Evolutionary conservation across 1,140 invertebrate species (phyloP).

Genomic region (Tribolium castaneum): DNA sequence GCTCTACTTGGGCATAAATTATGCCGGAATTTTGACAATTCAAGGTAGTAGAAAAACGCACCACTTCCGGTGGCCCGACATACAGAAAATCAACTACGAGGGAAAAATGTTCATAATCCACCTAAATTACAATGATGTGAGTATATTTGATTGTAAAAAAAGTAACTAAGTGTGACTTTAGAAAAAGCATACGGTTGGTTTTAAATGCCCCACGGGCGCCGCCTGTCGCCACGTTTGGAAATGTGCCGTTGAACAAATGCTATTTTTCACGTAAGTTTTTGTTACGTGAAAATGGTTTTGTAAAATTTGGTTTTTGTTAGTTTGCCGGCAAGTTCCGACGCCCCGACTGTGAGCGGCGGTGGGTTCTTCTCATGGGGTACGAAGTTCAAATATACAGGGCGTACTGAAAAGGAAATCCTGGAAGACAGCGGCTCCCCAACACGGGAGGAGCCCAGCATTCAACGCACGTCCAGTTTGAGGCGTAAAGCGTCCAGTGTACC

Average conservation of each 20-base stretch:
- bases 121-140: conserved; percentile 76
- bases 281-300: not conserved
- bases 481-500: conserved; percentile 86
- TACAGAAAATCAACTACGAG: conserved; percentile 96
- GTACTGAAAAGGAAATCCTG: conserved; percentile 89
- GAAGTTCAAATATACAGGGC: conserved; percentile 91
- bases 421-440: conserved; percentile 73
- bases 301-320: conserved; percentile 65
- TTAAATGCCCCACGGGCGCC: conserved; percentile 91
- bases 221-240: conserved; percentile 95
- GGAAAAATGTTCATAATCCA: conserved; percentile 99
- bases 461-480: conserved; percentile 72
- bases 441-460: conserved; percentile 71
- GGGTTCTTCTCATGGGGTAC: conserved; percentile 94
- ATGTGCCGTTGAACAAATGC: conserved; percentile 95
- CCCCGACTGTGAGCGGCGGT: conserved; percentile 88
- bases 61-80: conserved; percentile 95
- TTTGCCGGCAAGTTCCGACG: conserved; percentile 86
- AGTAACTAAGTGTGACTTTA: conserved; percentile 64
- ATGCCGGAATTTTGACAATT: conserved; percentile 94
- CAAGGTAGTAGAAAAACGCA: conserved; percentile 92
- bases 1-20: conserved; percentile 94
- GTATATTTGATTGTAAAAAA: conserved; percentile 61
- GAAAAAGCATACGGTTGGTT: conserved; percentile 97
- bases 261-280: conserved; percentile 94